These are phyloP conservation scores for Ceyx margarethae DNA, from an alignment of 2,113 vertebrate genomes.

Conservation along the genomic window DNA sequence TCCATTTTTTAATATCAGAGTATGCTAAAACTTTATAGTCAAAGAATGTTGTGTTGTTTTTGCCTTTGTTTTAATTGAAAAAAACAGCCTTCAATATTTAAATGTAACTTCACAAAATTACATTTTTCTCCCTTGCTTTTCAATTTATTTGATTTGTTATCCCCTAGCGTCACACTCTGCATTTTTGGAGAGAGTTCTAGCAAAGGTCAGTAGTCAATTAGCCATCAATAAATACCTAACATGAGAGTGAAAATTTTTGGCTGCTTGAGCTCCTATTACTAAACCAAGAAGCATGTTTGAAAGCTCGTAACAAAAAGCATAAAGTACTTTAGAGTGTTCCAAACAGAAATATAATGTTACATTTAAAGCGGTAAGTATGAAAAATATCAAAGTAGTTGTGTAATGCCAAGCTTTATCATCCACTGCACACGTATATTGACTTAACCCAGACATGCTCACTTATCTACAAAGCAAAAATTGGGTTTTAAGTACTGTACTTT, in stretches of 20 bases:
- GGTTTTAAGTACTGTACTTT: slow-evolving; percentile 57
- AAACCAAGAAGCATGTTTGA: not conserved
- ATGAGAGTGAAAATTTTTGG: not conserved
- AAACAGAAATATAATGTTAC: slow-evolving; percentile 22
- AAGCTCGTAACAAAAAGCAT: not conserved
- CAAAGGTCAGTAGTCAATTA: slow-evolving; percentile 52
- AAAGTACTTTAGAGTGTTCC: not conserved
- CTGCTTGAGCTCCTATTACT: not conserved
- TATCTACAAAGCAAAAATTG: slow-evolving; percentile 66
- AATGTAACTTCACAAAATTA: not conserved
- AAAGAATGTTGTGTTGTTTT: not conserved
- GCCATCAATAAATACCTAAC: slow-evolving; percentile 7
- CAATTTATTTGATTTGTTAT: not conserved
- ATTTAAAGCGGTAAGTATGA: slow-evolving; percentile 35
- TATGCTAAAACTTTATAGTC: not conserved
- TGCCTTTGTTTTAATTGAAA: not conserved
- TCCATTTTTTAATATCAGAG: not conserved
- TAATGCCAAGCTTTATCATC: slow-evolving; percentile 52
- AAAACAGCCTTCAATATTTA: not conserved
- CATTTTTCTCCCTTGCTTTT: slow-evolving; percentile 5
- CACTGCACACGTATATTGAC: slow-evolving; percentile 24
- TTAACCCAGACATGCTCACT: slow-evolving; percentile 44
- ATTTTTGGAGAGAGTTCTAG: not conserved
- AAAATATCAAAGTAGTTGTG: slow-evolving; percentile 45
- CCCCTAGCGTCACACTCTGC: not conserved